Evolutionary conservation across 1,140 invertebrate species (phyloP).

Genomic region (Aphelinus certus): DNA sequence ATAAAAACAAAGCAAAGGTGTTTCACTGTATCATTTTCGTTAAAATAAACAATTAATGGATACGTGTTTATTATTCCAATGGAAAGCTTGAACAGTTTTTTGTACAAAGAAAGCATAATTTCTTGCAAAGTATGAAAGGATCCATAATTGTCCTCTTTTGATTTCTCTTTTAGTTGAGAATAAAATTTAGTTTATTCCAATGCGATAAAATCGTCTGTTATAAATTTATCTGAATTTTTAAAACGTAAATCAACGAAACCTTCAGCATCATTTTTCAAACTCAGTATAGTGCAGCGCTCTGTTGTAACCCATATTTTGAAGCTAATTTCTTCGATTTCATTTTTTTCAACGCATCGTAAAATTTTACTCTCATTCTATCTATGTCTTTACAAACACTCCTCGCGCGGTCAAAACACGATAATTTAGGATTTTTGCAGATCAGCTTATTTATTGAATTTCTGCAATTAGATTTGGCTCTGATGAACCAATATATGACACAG

Average conservation of each 20-base stretch:
- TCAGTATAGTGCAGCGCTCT: not conserved
- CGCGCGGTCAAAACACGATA: no score
- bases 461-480: not conserved
- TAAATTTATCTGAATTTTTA: not conserved
- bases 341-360: not conserved
- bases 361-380: not conserved
- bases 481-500: no score
- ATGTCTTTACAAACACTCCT: not conserved
- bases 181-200: not conserved
- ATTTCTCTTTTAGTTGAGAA: not conserved
- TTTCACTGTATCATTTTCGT: not conserved
- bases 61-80: slow-evolving; percentile 8
- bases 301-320: not conserved
- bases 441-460: not conserved
- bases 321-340: not conserved
- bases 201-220: not conserved
- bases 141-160: not conserved
- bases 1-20: not conserved
- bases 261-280: not conserved
- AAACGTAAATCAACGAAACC: not conserved
- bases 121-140: not conserved
- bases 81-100: not conserved
- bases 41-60: not conserved
- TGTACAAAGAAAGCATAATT: slow-evolving; percentile 2
- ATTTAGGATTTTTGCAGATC: not conserved